Conservation (phyloP, 2,888 invertebrate genomes). For the Pecten maximus region DNA sequence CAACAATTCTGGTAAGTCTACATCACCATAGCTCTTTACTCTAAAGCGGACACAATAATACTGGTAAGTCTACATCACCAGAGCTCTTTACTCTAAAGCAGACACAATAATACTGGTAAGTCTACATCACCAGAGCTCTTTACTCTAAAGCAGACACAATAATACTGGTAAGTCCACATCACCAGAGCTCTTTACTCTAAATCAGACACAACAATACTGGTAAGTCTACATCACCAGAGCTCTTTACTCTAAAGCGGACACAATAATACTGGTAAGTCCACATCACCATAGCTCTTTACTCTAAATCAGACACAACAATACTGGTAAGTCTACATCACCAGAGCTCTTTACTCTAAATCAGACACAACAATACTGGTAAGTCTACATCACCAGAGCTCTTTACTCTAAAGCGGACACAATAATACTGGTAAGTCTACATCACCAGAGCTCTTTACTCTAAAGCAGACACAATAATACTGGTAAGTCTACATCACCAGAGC, state of each 20-base stretch:
- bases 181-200: too few relatives aligned
- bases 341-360: conserved; percentile 91
- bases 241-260: conserved; percentile 89
- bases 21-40: conserved; percentile 91
- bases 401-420: conserved; percentile 90
- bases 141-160: conserved; percentile 90
- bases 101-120: too few relatives aligned
- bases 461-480: conserved; percentile 89
- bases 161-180: conserved; percentile 88
- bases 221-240: conserved; percentile 91
- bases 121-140: conserved; percentile 90
- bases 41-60: conserved; percentile 81
- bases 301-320: too few relatives aligned
- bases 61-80: too few relatives aligned
- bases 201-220: too few relatives aligned
- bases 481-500: conserved; percentile 77
- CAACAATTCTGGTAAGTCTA: conserved; percentile 87
- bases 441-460: background rate
- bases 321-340: too few relatives aligned
- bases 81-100: conserved; percentile 87
- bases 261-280: conserved; percentile 87
- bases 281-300: too few relatives aligned
- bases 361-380: too few relatives aligned
- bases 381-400: conserved; percentile 88
- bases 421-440: conserved; percentile 85